Evolutionary conservation across 2,888 invertebrate species (phyloP).

Genomic region (Scaptomyza caliginosa): DNA sequence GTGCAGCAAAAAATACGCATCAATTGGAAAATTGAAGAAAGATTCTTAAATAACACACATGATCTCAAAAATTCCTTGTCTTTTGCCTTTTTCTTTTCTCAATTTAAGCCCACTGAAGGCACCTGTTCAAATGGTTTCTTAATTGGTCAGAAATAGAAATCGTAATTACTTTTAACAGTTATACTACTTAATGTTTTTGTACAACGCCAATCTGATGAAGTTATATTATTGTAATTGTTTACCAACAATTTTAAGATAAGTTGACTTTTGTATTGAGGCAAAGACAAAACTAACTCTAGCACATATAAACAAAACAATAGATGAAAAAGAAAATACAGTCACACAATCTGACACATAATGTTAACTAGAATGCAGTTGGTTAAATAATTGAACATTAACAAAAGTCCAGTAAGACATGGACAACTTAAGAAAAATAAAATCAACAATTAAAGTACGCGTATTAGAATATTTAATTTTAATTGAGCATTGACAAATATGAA

Average conservation of each 20-base stretch:
- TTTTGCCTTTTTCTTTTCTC: slow-evolving; percentile 15
- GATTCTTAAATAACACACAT: slow-evolving; percentile 45
- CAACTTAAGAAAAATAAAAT: slow-evolving; percentile 29
- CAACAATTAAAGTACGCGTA: slow-evolving; percentile 52
- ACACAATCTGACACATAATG: slow-evolving; percentile 38
- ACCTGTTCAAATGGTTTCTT: slow-evolving; percentile 53
- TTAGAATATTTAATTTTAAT: slow-evolving; percentile 70
- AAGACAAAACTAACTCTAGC: slow-evolving; percentile 31
- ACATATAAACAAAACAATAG: slow-evolving; percentile 17
- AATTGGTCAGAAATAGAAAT: slow-evolving; percentile 43
- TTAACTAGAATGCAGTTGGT: slow-evolving; percentile 69
- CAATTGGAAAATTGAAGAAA: background rate
- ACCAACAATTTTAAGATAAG: slow-evolving; percentile 43
- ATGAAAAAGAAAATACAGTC: slow-evolving; percentile 4
- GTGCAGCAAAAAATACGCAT: slow-evolving; percentile 38
- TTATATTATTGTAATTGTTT: slow-evolving; percentile 59
- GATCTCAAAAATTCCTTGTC: slow-evolving; percentile 69
- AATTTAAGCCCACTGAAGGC: slow-evolving; percentile 33
- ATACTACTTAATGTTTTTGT: slow-evolving; percentile 15
- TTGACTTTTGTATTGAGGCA: slow-evolving; percentile 61
- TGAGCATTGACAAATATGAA: slow-evolving; percentile 47
- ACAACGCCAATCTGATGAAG: slow-evolving; percentile 25
- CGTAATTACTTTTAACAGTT: slow-evolving; percentile 14
- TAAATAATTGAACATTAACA: slow-evolving; percentile 60
- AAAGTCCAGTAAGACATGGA: slow-evolving; percentile 38